Evolutionary conservation across 2,888 invertebrate species (phyloP), one percentile per base, ranked within the genome.

Genomic region (Torymus texanus): DNA sequence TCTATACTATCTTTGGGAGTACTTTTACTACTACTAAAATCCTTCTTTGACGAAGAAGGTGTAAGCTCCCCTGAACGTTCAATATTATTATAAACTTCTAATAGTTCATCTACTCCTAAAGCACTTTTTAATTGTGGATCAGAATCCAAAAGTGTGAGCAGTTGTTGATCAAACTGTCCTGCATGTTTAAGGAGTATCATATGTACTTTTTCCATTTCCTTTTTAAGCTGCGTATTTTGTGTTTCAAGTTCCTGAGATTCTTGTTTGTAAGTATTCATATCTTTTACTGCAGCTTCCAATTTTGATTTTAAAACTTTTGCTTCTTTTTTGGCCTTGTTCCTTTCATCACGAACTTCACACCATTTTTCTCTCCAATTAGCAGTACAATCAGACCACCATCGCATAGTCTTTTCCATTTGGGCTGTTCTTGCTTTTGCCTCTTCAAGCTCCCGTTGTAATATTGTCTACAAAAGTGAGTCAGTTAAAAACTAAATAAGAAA

Each of bases 321-420:
- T 90, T 98, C 98, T 85, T 98, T 98, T 58, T 98, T 92, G 0
- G 97, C 95, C 88, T 96, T 96, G 89, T 98, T 98, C 29, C 98
- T 93, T 91, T 98, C 98, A 88, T 95, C 97, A 75, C 98, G 93
- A 85, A 96, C 95, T 93, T 98, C 94, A 91, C 96, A 96, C 98
- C 98, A 99, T 88, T 98, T 98, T 88, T 96, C 96, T 55, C 97
- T 92, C 97, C 97, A 97, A 88, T 97, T 97, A 0, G 98, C 97
- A 0, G 98, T 98, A 90, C 99, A 99, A 90, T 98, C 98, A 72
- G 96, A 98, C 98, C 95, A 99, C 98, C 98, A 99, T 79, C 98
- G 92, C 98, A 99, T 98, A 0, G 98, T 99, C 91, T 98, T 98
- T 90, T 99, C 99, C 99, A 99, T 99, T 91, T 99, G 98, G 0